phyloP scores from a whole-genome alignment of 2,888 invertebrate genomes.

The Chrysolina haemoptera region DNA sequence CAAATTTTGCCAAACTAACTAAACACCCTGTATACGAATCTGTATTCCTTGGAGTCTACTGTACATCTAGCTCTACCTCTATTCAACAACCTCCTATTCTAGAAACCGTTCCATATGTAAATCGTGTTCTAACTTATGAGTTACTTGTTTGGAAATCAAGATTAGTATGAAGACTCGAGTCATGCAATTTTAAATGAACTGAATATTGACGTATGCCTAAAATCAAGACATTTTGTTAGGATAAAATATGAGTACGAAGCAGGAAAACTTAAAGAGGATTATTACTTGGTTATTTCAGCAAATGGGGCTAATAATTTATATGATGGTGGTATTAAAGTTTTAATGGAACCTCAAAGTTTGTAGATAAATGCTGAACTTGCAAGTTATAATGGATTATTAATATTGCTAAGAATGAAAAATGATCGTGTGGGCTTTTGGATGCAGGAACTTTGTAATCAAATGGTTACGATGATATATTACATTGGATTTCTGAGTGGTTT shows the following conservation, averaged over 20 bases:
- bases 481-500: too few relatives aligned
- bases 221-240: conserved; percentile 42
- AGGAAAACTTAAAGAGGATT: conserved; percentile 39
- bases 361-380: conserved; percentile 49
- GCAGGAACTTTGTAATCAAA: conserved; percentile 27
- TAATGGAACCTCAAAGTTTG: conserved; percentile 51
- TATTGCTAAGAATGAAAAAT: conserved; percentile 50
- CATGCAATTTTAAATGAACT: conserved; percentile 38
- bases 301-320: conserved; percentile 51
- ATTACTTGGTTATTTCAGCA: conserved; percentile 49
- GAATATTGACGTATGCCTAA: conserved; percentile 46
- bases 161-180: background rate
- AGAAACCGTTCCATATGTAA: background rate
- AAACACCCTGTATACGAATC: too few relatives aligned
- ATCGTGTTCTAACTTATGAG: background rate
- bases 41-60: too few relatives aligned
- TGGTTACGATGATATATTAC: background rate
- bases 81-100: background rate
- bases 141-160: background rate
- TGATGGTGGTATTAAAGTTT: conserved; percentile 50
- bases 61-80: background rate
- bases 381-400: conserved; percentile 52
- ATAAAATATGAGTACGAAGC: conserved; percentile 30
- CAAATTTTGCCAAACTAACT: too few relatives aligned
- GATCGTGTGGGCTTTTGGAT: conserved; percentile 30